These are phyloP conservation scores for Brenthis daphne DNA, from an alignment of 2,888 invertebrate genomes.

Conservation along the genomic window DNA sequence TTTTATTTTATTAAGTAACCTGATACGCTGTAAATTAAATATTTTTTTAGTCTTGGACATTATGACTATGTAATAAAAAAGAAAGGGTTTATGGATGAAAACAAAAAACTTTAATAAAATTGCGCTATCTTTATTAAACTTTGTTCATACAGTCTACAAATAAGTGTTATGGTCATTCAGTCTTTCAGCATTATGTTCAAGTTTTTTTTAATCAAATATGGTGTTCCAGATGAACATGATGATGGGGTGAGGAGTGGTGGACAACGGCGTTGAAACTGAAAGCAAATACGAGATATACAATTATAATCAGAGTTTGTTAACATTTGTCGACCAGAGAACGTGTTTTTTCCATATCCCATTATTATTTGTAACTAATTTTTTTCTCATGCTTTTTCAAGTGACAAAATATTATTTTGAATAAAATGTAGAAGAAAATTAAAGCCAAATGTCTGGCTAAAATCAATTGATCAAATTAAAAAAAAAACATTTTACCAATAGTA, in stretches of 20 bases:
- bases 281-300: constrained; percentile 24
- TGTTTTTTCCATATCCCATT: too few species aligned
- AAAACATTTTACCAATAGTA: too few species aligned
- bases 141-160: constrained; percentile 16
- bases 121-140: constrained; percentile 39
- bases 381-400: too few species aligned
- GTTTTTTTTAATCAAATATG: constrained; percentile 46
- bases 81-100: neutral
- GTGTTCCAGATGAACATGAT: constrained; percentile 74
- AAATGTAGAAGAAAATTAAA: too few species aligned
- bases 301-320: neutral
- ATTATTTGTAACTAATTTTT: too few species aligned
- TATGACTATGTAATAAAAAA: neutral
- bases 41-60: neutral
- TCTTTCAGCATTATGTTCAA: constrained; percentile 13
- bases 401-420: too few species aligned
- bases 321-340: too few species aligned
- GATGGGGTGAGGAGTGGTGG: constrained; percentile 78
- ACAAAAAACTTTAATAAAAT: constrained; percentile 15
- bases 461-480: too few species aligned
- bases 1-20: too few species aligned
- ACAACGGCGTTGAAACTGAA: constrained; percentile 84
- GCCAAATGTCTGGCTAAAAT: too few species aligned
- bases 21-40: too few species aligned
- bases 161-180: constrained; percentile 23